Evolutionary conservation across 64 coral and sea anemone genomes (phyloP).

Genomic region (Pocillopora damicornis): DNA sequence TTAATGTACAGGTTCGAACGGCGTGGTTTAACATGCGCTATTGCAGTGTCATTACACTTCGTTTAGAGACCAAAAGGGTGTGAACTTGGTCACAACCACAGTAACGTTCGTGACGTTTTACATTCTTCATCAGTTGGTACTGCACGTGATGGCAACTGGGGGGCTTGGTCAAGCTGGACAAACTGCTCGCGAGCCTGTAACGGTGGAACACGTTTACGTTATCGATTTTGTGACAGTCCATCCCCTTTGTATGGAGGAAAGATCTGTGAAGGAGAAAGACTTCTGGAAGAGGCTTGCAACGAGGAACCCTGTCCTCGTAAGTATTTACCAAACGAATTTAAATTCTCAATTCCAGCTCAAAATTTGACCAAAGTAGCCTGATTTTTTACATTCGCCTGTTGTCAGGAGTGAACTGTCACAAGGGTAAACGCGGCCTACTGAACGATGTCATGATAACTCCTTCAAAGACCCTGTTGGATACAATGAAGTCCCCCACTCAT

Average conservation of each 20-base stretch:
- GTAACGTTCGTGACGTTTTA: neutral
- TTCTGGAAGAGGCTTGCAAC: constrained; percentile 7
- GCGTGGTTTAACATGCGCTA: neutral
- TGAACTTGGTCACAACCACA: no score
- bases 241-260: constrained; percentile 5
- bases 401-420: no score
- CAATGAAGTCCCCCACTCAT: no score
- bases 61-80: no score
- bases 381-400: no score
- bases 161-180: constrained; percentile 23
- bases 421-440: no score
- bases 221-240: constrained; percentile 27
- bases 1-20: neutral
- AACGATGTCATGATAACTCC: no score
- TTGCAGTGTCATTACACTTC: neutral
- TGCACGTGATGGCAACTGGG: constrained; percentile 21
- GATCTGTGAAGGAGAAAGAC: constrained; percentile 21
- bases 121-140: neutral
- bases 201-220: neutral
- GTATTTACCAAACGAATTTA: neutral
- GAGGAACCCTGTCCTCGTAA: constrained; percentile 20
- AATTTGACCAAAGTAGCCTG: no score
- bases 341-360: no score
- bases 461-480: no score
- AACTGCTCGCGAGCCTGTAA: constrained; percentile 16